Base-by-base conservation (phyloP, 2,888 invertebrate genomes). In the Eumerus sabulonum region DNA sequence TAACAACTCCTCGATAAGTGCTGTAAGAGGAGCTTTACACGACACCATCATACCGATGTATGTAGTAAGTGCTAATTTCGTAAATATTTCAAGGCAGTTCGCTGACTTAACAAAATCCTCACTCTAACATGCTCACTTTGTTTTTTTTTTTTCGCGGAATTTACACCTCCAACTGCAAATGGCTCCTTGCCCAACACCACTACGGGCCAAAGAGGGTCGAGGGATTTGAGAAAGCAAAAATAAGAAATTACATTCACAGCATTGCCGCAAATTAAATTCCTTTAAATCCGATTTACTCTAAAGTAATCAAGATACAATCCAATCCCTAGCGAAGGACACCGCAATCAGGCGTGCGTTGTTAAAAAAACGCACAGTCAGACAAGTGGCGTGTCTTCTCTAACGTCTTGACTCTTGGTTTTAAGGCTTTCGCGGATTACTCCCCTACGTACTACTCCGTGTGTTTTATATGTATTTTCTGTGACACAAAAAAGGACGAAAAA, bases 241-340 rank as follows among this genome's bases (percentile, higher is more conserved):
- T 72, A 62, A 11, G 44, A 77, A 72, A 72, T 72, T 47, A 53
- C 56, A 77, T 62, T 68, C 67, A 54, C 77, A 73, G 67, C 77
- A 67, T 63, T 40, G 63, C 59, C 68, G 35, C 59, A 73, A 79
- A 79, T 79, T 79, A 79, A 79, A 79, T 73, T 79, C 60, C 60
- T 36, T 73, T 48, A 60, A 79, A 79, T 68, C 63, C n/a, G 59
- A 79, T 73, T 79, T 73, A 53, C 44, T 59, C 38, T 56, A 63
- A 60, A 73, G 59, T 62, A 68, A 62, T 74, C 67, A 73, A 54
- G 63, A 57, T 38, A 63, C 57, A 67, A 57, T 40, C 51, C 53
- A 70, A 59, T 44, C 51, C 57, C 53, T 14, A 14, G 47, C 67
- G 56, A 77, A 77, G 64, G 68, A 79, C 68, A 73, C 68, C 73